phyloP scores from a whole-genome alignment of 2,797 vertebrate genomes.

The Prionace glauca region DNA sequence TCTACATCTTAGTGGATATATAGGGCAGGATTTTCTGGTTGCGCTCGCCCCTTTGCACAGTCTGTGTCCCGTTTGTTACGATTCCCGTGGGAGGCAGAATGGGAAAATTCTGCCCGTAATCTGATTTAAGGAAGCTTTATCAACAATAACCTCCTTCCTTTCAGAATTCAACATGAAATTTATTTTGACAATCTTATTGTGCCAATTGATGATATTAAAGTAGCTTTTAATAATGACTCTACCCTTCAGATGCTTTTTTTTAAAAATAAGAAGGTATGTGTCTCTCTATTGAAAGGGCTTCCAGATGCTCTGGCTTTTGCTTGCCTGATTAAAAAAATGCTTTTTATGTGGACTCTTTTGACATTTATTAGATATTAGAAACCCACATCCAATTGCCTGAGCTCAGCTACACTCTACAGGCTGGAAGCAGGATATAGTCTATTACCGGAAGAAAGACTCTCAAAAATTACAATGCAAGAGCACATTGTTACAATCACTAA shows the following conservation, averaged over 20 bases:
- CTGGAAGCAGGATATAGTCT: background rate
- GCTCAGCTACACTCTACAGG: background rate
- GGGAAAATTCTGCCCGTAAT: too few relatives aligned
- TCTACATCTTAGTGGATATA: background rate
- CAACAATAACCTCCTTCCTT: background rate
- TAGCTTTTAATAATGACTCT: constrained; percentile 2
- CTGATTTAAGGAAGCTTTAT: background rate
- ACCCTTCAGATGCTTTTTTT: background rate
- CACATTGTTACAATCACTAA: constrained; percentile 34
- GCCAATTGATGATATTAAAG: background rate
- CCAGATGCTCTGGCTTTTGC: constrained; percentile 11
- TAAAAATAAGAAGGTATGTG: background rate
- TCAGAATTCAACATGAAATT: constrained; percentile 13
- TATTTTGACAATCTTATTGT: constrained; percentile 32
- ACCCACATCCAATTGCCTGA: constrained; percentile 20
- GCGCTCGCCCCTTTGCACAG: too few relatives aligned
- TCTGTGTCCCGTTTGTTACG: too few relatives aligned
- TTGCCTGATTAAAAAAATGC: background rate
- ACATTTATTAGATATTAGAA: constrained; percentile 37
- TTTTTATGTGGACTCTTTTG: constrained; percentile 27
- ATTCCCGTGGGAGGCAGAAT: too few relatives aligned
- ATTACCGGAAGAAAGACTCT: constrained; percentile 16
- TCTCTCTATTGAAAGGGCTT: constrained; percentile 4
- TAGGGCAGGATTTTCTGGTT: background rate
- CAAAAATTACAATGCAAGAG: constrained; percentile 30